Base-by-base conservation (phyloP, 2,888 invertebrate species). In the Athrips mouffetella region DNA sequence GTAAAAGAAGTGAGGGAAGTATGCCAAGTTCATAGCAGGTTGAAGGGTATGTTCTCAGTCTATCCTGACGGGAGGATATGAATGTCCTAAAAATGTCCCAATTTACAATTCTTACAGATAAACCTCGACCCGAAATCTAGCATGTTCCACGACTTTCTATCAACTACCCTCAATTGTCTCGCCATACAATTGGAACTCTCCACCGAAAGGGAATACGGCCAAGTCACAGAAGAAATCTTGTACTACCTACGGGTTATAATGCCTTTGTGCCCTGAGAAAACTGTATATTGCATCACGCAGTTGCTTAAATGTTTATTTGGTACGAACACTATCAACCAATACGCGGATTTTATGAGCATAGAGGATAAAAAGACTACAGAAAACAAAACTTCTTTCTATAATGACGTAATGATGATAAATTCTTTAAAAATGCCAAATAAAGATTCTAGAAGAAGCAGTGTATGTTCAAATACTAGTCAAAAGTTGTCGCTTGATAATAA, bases 221-320 rank as follows among this genome's bases (percentile, higher is more conserved):
- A 90, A 41, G 90, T 94, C 41, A 93, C 95, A 0, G 96, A 97
- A 78, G 96, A 97, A 77, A 85, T 96, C 11, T 83, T 97, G 0
- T 89, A 89, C 59, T 96, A 95, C 69, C 82, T 96, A 5, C 92
- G 93, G 63, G 90, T 91, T 0, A 92, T 94, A 1, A 92, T 96
- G 70, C 82, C 90, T 7, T 67, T 95, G 29, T 93, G 94, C 48
- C 91, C 95, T 0, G 91, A 92, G 1, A 79, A 87, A 3, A 92
- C 94, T 0, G 91, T 96, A 0, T 89, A 91, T 51, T 94, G 94
- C 72, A 93, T 96, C 0, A 93, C 94, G 29, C 96, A 96, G 72
- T 85, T 95, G 2, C 62, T 92, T 0, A 93, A 94, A 80, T 93
- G 94, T 58, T 77, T 95, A 3, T 96, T 95, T 71, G 91, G 93